Evolutionary conservation across 2,113 vertebrate genomes (phyloP).

Genomic region (Tiliqua scincoides): DNA sequence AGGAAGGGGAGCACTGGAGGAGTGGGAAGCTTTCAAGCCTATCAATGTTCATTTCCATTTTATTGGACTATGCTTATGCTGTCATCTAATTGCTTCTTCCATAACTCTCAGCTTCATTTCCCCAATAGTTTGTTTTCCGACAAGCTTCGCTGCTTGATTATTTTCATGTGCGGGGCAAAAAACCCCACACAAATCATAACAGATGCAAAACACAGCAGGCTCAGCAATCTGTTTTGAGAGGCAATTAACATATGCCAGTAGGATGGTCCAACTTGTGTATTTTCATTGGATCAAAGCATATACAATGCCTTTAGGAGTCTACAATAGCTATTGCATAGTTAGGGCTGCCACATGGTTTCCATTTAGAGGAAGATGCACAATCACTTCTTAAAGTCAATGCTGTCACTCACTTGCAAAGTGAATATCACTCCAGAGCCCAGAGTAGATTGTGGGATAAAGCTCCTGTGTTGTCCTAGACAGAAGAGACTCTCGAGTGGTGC

Average conservation of each 20-base stretch:
- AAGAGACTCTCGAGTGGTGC: rapidly evolving
- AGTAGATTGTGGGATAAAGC: rapidly evolving
- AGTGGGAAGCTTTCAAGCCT: not conserved
- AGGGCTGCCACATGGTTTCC: not conserved
- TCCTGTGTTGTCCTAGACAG: rapidly evolving
- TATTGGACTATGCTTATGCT: constrained; percentile 6
- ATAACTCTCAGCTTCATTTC: constrained; percentile 1
- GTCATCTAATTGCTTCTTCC: constrained; percentile 33
- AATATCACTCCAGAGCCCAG: not conserved
- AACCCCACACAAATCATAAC: not conserved
- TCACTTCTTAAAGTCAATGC: not conserved
- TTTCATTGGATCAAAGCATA: not conserved
- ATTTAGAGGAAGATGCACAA: not conserved
- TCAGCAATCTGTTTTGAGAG: constrained; percentile 22
- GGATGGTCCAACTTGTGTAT: not conserved
- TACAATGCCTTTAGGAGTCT: not conserved
- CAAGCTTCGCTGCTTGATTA: constrained; percentile 1
- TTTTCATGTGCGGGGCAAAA: not conserved
- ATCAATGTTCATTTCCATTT: constrained; percentile 26
- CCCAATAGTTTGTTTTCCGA: constrained; percentile 28
- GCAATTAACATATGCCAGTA: constrained; percentile 26
- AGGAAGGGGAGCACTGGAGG: not conserved
- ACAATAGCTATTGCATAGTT: not conserved
- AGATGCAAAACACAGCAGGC: constrained; percentile 20
- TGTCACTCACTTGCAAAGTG: not conserved